Conservation (phyloP, 2,113 vertebrate genomes). For the Atlantisia rogersi region DNA sequence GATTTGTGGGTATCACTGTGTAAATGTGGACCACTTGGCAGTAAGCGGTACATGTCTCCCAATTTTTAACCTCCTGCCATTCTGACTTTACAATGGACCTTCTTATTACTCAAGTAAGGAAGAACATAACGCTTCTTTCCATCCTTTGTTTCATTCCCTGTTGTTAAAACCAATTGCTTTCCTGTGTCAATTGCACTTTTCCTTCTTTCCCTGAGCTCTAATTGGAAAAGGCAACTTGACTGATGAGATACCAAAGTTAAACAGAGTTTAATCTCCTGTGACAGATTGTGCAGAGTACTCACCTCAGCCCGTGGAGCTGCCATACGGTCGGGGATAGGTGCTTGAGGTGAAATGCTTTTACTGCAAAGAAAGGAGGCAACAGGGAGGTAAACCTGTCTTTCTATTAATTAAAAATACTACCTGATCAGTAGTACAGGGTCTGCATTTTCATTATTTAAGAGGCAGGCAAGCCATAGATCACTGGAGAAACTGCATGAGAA, state of each 20-base stretch:
- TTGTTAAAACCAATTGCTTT: neutral
- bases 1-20: neutral
- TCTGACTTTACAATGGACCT: neutral
- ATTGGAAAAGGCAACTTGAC: conserved; percentile 8
- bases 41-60: neutral
- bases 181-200: neutral
- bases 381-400: neutral
- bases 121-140: neutral
- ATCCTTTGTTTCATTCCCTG: neutral
- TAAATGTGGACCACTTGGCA: neutral
- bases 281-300: neutral
- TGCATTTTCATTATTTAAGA: neutral
- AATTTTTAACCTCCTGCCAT: neutral
- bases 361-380: conserved; percentile 57
- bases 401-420: neutral
- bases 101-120: neutral
- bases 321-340: conserved; percentile 31
- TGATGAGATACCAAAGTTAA: neutral
- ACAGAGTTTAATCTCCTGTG: neutral
- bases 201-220: neutral
- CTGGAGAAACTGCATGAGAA: neutral
- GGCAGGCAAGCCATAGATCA: neutral
- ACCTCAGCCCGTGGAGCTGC: conserved; percentile 77
- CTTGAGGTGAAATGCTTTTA: conserved; percentile 64
- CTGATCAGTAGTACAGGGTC: neutral